These are phyloP conservation scores for Dysidea cf. avara DNA, from an alignment of 37 sponge, comb jelly and placozoan species.

Conservation along the genomic window DNA sequence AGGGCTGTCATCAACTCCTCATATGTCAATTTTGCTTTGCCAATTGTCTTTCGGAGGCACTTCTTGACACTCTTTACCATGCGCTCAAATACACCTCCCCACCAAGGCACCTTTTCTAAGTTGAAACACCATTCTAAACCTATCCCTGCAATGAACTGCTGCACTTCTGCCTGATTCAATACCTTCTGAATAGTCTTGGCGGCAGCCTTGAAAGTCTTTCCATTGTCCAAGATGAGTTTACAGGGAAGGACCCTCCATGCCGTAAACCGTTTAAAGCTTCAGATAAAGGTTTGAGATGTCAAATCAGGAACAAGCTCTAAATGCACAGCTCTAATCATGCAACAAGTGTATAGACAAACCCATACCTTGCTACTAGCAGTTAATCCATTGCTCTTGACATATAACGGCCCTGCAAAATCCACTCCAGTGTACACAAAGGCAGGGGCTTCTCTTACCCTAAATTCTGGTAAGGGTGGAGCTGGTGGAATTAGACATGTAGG, in stretches of 20 bases:
- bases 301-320: too few species aligned
- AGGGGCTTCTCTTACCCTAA: too few species aligned
- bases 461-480: constrained; percentile 3
- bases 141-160: too few species aligned
- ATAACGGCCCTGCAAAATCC: constrained; percentile 17
- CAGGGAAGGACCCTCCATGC: not conserved
- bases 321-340: too few species aligned
- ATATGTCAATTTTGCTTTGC: constrained; percentile 18
- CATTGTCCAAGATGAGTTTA: not conserved
- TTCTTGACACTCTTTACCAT: constrained; percentile 18
- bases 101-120: too few species aligned
- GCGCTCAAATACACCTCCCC: too few species aligned
- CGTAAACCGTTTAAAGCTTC: not conserved
- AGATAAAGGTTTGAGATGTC: not conserved
- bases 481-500: too few species aligned
- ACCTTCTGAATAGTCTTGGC: too few species aligned
- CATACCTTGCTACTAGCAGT: not conserved
- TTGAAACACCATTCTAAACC: too few species aligned
- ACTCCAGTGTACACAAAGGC: too few species aligned
- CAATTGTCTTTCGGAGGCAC: constrained; percentile 17
- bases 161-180: too few species aligned
- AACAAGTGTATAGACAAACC: not conserved
- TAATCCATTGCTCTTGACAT: not conserved
- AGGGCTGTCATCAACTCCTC: constrained; percentile 11
- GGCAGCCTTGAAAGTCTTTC: too few species aligned